Evolutionary conservation across 2,888 invertebrate species (phyloP), one percentile per base, ranked within the genome.

Genomic region (Heliconius aoede): DNA sequence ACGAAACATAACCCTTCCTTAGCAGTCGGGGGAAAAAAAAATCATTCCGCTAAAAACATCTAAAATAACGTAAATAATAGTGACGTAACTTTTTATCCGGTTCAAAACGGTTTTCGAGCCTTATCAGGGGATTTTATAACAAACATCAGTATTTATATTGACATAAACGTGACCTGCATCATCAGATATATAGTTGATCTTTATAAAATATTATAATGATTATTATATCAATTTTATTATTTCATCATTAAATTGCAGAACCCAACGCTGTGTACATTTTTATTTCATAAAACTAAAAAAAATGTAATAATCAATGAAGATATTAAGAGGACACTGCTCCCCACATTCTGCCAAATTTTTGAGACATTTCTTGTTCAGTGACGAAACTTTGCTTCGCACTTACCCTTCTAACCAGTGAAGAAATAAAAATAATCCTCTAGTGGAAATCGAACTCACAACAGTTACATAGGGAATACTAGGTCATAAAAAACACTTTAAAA

Each of bases 161-260:
- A 62, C 60, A 69, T 51, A 64, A 62, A 75, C 74, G 74, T 79
- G 77, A 73, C 76, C 78, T 55, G 65, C 32, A 55, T 65, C 30
- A 28, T 24, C 26, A 61, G 40, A 76, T 64, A 72, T 61, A 4
- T 21, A 61, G 73, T 74, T 72, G 46, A 74, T 74, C 21, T 72
- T 51, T 64, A 46, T 46, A 58, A 24, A 60, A 18, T 32, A 71
- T 8, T 8, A 65, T 13, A 15, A 73, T 55, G 0, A 26, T 24
- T 51, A 68, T 55, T 28, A 46, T 62, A 36, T 36, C 36, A 30
- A 15, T 30, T 28, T n/a, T n/a, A 3, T 32, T n/a, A 64, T 32
- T 64, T 64, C 30, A 26, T 46, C 26, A 58, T 58, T 26, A 13
- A 58, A 4, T 58, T 21, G 55, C 55, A 55, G 55, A 55, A 55